Evolutionary conservation across 2,888 invertebrate genomes (phyloP).

Genomic region (Pimpla rufipes): DNA sequence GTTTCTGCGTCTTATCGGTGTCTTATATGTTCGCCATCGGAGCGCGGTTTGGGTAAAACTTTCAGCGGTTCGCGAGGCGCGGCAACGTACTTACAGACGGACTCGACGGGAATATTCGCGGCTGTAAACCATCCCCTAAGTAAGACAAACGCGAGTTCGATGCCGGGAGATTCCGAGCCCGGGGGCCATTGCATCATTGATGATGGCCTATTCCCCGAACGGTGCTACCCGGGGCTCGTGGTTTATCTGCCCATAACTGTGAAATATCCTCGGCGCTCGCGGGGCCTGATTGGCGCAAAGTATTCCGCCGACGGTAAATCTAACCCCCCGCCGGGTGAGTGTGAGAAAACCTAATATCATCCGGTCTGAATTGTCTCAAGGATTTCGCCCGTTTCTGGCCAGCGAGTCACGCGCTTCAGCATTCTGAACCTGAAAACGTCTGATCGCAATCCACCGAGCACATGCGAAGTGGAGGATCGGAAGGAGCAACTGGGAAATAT

Average conservation of each 20-base stretch:
- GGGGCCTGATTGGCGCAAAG: slow-evolving; percentile 79
- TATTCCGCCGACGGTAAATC: slow-evolving; percentile 77
- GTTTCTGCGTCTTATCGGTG: neutral
- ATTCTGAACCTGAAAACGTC: neutral
- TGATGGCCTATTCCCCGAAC: slow-evolving; percentile 83
- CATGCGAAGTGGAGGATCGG: neutral
- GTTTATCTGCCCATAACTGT: slow-evolving; percentile 84
- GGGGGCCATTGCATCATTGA: slow-evolving; percentile 83
- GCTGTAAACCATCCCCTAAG: slow-evolving; percentile 82
- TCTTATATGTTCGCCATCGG: slow-evolving; percentile 7
- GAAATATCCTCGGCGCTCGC: slow-evolving; percentile 80
- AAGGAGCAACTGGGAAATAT: neutral
- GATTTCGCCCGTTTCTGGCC: neutral
- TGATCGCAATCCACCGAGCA: neutral
- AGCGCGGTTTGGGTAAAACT: slow-evolving; percentile 27
- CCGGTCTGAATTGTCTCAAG: neutral
- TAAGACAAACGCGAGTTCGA: slow-evolving; percentile 83
- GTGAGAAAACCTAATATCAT: neutral
- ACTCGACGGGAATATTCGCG: slow-evolving; percentile 78
- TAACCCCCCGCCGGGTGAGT: slow-evolving; percentile 42
- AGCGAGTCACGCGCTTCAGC: neutral
- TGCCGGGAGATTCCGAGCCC: slow-evolving; percentile 72
- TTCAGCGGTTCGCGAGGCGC: slow-evolving; percentile 51
- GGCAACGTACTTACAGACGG: slow-evolving; percentile 65
- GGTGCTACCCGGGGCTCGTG: slow-evolving; percentile 80